Base-by-base conservation (phyloP, 2,797 vertebrate species). In the Okamejei kenojei region DNA sequence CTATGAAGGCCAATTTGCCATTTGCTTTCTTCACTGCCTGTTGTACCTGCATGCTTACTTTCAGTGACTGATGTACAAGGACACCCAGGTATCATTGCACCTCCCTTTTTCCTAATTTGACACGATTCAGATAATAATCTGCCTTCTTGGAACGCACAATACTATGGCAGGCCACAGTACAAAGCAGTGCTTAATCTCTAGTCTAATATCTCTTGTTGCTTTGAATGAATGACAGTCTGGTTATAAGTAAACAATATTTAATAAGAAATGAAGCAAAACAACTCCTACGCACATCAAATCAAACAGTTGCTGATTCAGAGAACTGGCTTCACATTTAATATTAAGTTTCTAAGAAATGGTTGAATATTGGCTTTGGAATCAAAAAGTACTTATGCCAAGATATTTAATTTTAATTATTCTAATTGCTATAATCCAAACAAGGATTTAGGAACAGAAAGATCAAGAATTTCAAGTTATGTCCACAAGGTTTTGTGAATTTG, bases 341-440 rank as follows among this genome's bases (percentile, higher is more conserved):
- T 2, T 23, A 23, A 26, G 38, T 21, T 23, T 54, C 80, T 45
- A 45, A 10, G 38, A 38, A 82, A 54, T 2, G 8, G 21, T 54
- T 1, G 45, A 38, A 82, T 82, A 82, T 10, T 82, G 9, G 54
- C 78, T 38, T 32, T 38, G 5, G 23, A 1, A 7, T 80, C 35
- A 45, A 80, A 19, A 80, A 80, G 35, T 45, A 45, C 45, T 80
- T 19, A 80, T 80, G 35, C 35, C 78, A 80, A 45, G 17, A 32
- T 19, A 82, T 45, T 54, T 58, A 23, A 6, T 21, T 21, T 38
- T 38, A 82, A 82, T 82, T 82, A 82, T 9, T 82, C 38, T 21
- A 81, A 81, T 81, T 81, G 38, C 35, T 81, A 38, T 82, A 82
- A 82, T 54, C 54, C 80, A 82, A 82, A 82, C 54, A 45, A 82